Conservation (phyloP, 2,113 vertebrate genomes). For the Ranitomeya variabilis region DNA sequence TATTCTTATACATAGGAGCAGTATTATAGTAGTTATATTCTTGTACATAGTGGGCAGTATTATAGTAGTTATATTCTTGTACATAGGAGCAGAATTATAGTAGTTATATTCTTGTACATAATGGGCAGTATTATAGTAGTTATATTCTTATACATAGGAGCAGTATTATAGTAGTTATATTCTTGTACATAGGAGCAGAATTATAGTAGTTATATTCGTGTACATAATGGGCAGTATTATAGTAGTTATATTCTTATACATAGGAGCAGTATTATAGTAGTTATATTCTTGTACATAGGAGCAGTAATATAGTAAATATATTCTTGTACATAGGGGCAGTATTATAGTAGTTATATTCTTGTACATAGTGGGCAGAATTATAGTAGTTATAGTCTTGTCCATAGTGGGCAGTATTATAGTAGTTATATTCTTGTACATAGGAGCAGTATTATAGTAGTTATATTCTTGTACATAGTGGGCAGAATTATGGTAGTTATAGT, state of each 20-base stretch:
- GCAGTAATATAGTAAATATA: no score
- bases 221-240: background rate
- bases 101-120: slow-evolving; percentile 6
- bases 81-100: background rate
- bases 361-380: no score
- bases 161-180: slow-evolving; percentile 8
- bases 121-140: background rate
- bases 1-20: background rate
- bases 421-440: slow-evolving; percentile 6
- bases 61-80: slow-evolving; percentile 3
- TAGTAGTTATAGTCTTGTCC: no score
- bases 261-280: slow-evolving; percentile 6
- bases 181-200: background rate
- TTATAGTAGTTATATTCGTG: background rate
- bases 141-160: background rate
- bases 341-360: no score
- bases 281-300: background rate
- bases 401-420: background rate
- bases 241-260: background rate
- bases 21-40: background rate
- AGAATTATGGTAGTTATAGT: slow-evolving; percentile 4
- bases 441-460: slow-evolving; percentile 7
- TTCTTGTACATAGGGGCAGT: no score
- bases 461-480: background rate
- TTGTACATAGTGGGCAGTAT: background rate